A percentile compares a stretch with the other conserved stretches of the same genome.
Conservation (phyloP, 2,113 vertebrate genomes). For the Percina caprodes region DNA sequence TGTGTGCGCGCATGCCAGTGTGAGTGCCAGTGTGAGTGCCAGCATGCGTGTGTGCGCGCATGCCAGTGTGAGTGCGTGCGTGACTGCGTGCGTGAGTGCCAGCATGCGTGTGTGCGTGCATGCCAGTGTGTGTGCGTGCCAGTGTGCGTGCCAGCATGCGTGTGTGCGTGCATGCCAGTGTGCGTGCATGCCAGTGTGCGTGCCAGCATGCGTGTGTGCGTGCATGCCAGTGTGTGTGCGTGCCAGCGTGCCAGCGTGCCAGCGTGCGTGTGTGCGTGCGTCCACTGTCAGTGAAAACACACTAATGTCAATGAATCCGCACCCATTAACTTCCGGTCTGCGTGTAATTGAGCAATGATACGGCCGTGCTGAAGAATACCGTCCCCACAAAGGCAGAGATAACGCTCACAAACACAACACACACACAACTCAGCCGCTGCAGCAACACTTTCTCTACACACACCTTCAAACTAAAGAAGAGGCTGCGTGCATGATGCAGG, state of each 20-base stretch:
- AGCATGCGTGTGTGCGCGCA: too few relatives aligned
- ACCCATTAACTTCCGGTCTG: conserved; percentile 42
- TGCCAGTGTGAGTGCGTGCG: too few relatives aligned
- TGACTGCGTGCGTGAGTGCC: too few relatives aligned
- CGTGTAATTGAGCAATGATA: conserved; percentile 51
- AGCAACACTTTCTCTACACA: conserved; percentile 27
- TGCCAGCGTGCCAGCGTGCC: too few relatives aligned
- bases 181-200: too few relatives aligned
- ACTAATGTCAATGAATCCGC: conserved; percentile 22
- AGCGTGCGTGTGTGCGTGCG: neutral
- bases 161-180: too few relatives aligned
- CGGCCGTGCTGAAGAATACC: neutral
- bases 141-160: too few relatives aligned
- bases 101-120: neutral
- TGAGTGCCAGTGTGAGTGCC: too few relatives aligned
- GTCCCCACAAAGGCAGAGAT: conserved; percentile 9
- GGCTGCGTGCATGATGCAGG: conserved; percentile 6
- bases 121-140: neutral
- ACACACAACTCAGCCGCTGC: conserved; percentile 3
- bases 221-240: too few relatives aligned
- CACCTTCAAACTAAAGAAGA: conserved; percentile 19
- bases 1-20: too few relatives aligned
- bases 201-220: too few relatives aligned
- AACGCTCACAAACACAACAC: conserved; percentile 23
- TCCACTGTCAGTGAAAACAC: conserved; percentile 21